These are phyloP conservation scores for Micromussa lordhowensis DNA, from an alignment of 92 coral and sea anemone species.

Conservation along the genomic window DNA sequence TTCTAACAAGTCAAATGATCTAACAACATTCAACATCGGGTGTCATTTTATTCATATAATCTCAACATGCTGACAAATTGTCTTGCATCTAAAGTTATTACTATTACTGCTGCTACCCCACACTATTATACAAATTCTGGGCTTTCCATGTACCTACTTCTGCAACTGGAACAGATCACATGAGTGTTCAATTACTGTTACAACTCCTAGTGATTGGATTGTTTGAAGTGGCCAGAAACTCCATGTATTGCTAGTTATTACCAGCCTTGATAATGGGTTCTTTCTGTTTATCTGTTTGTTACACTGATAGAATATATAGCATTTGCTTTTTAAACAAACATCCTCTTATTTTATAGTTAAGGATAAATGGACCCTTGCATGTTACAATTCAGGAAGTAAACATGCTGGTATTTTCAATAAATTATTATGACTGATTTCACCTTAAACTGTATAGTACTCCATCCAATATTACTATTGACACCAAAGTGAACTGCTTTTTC, in stretches of 20 bases:
- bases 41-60: background rate
- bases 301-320: background rate
- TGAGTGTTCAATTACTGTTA: background rate
- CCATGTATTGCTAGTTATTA: background rate
- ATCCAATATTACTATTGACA: too few relatives aligned
- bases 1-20: background rate
- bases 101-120: background rate
- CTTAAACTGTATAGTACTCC: too few relatives aligned
- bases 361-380: background rate
- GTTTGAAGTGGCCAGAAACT: background rate
- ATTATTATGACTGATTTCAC: too few relatives aligned
- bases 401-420: too few relatives aligned
- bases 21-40: background rate
- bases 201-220: background rate
- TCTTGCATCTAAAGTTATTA: conserved; percentile 2
- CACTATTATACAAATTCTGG: background rate
- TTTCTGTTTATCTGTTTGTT: background rate
- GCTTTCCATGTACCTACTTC: background rate
- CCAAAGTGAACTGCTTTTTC: too few relatives aligned
- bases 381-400: too few relatives aligned
- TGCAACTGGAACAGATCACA: background rate
- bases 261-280: background rate
- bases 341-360: background rate
- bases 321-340: background rate
- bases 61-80: conserved; percentile 20